Base-by-base conservation (phyloP, 1,140 invertebrate species). In the Drosophila chauvacae region DNA sequence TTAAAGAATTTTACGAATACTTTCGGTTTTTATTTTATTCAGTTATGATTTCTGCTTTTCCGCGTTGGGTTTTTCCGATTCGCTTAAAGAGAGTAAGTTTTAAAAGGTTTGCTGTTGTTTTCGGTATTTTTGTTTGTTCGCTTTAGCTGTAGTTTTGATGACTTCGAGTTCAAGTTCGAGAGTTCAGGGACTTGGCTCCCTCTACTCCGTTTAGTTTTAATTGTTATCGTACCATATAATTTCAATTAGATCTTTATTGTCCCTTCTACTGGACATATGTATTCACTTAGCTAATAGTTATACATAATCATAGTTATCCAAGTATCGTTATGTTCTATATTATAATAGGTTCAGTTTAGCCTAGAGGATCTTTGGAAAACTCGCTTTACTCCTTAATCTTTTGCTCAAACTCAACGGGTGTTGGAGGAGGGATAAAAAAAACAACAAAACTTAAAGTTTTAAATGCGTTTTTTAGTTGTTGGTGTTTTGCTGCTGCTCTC, bases 1-100 rank as follows among this genome's bases (percentile, higher is more conserved):
- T 85, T 90, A 90, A 90, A 90, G 86, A 90, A 90, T 90, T 90
- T 90, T 90, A 90, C 85, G 85, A 90, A 90, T 90, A 90, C 85
- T 63, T 90, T 90, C 78, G 66, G 78, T 78, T 81, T 87, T 85
- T 90, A 81, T 88, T 51, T 51, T 90, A 85, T 83, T 77, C 30
- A 61, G 48, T 77, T 69, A 60, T 80, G 72, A 80, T 84, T 83
- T 88, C 59, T 72, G 74, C 57, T 62, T 59, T 56, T 73, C 68
- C 37, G 53, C 57, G 56, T 45, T 77, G 64, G 60, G 28, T 64
- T 63, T 45, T 70, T 45, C 62, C 33, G 45, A 48, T 59, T 82
- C 51, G 66, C 70, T 76, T 90, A 81, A 81, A 71, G 74, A 90
- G 70, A 73, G 57, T 81, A 76, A 85, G 58, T 85, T 87, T 88